phyloP scores from a whole-genome alignment of 2,113 vertebrate species.

The Galemys pyrenaicus region DNA sequence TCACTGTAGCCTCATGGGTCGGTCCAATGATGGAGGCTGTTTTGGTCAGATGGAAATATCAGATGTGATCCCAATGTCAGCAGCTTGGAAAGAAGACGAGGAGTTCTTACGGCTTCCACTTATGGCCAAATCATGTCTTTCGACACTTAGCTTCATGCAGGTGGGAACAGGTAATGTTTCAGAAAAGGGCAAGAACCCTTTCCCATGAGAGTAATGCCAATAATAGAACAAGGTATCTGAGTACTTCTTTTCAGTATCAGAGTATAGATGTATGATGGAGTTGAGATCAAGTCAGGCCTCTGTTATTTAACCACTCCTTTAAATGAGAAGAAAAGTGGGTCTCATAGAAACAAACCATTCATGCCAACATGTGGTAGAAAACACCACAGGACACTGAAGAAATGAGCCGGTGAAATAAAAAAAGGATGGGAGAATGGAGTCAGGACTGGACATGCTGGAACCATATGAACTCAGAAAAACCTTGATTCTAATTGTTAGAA shows the following conservation, averaged over 20 bases:
- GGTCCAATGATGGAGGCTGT: background rate
- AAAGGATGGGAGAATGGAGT: background rate
- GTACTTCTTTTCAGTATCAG: background rate
- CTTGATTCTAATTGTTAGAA: background rate
- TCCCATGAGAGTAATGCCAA: accelerated
- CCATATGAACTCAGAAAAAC: background rate
- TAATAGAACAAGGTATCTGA: accelerated
- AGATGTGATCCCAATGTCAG: background rate
- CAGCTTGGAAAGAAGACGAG: background rate
- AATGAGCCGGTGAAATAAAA: background rate
- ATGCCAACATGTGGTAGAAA: background rate
- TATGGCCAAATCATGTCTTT: background rate
- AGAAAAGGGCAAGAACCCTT: background rate
- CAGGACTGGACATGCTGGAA: background rate
- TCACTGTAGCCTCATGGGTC: background rate
- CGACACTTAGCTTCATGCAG: accelerated
- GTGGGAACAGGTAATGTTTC: background rate
- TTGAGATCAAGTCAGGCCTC: background rate
- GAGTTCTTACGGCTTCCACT: accelerated
- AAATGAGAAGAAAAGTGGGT: background rate
- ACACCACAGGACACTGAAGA: background rate
- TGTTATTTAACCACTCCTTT: background rate
- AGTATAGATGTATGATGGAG: too few relatives aligned
- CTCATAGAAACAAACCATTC: background rate
- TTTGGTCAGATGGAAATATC: background rate